Percentiles rank a stretch among this genome's conserved stretches.
phyloP scores from a whole-genome alignment of 2,113 vertebrate species.

The Calonectris borealis region DNA sequence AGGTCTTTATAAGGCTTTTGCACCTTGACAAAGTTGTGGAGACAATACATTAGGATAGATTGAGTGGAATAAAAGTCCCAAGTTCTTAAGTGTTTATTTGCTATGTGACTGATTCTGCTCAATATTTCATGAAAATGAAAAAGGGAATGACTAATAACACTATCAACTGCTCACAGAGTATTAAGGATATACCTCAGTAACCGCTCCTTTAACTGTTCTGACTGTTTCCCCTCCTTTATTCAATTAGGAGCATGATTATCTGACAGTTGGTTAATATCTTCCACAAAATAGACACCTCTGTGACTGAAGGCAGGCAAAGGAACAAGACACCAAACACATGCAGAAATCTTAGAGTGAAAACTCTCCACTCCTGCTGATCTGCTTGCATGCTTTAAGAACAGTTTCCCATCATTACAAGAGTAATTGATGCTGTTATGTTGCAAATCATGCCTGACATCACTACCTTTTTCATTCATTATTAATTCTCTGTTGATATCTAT shows the following conservation, averaged over 20 bases:
- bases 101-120: background rate
- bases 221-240: background rate
- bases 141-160: constrained; percentile 16
- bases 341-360: background rate
- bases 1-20: background rate
- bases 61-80: background rate
- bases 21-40: background rate
- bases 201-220: background rate
- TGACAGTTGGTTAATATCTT: background rate
- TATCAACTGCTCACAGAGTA: background rate
- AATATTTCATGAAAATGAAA: constrained; percentile 21
- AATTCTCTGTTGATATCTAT: background rate
- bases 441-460: background rate
- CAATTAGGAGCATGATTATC: background rate
- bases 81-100: background rate
- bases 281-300: background rate
- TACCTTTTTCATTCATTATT: background rate
- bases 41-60: background rate
- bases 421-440: background rate
- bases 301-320: background rate
- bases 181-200: background rate
- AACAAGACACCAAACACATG: background rate
- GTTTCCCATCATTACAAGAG: background rate
- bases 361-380: background rate
- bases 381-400: background rate